Evolutionary conservation across 1,140 invertebrate genomes (phyloP).

Genomic region (Leptonema lineaticorne): DNA sequence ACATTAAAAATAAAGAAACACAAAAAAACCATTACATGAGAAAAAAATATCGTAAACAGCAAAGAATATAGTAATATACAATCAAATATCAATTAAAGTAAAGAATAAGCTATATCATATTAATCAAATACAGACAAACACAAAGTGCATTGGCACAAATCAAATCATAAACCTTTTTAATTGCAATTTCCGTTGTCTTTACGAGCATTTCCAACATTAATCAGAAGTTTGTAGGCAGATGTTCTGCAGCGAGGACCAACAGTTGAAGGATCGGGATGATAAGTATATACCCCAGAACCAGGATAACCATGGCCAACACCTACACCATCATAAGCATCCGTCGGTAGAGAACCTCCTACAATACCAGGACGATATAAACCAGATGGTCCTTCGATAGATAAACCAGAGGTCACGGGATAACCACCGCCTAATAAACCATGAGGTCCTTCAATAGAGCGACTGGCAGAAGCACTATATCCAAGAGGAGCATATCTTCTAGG

Average conservation of each 20-base stretch:
- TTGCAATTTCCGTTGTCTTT: constrained; percentile 30
- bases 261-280: constrained; percentile 21
- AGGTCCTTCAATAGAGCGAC: background rate
- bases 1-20: no score
- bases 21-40: no score
- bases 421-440: background rate
- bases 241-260: constrained; percentile 22
- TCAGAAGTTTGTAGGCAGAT: constrained; percentile 29
- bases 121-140: background rate
- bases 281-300: constrained; percentile 15
- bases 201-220: constrained; percentile 36
- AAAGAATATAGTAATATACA: no score
- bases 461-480: background rate
- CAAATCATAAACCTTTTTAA: background rate
- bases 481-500: background rate
- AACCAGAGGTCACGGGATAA: background rate
- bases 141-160: background rate
- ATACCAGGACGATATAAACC: background rate
- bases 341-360: background rate
- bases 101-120: no score
- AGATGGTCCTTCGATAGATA: background rate
- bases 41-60: no score
- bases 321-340: background rate
- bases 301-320: constrained; percentile 11
- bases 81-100: no score